phyloP scores from a whole-genome alignment of 2,888 invertebrate species.

The Megaustenia siamemsis region DNA sequence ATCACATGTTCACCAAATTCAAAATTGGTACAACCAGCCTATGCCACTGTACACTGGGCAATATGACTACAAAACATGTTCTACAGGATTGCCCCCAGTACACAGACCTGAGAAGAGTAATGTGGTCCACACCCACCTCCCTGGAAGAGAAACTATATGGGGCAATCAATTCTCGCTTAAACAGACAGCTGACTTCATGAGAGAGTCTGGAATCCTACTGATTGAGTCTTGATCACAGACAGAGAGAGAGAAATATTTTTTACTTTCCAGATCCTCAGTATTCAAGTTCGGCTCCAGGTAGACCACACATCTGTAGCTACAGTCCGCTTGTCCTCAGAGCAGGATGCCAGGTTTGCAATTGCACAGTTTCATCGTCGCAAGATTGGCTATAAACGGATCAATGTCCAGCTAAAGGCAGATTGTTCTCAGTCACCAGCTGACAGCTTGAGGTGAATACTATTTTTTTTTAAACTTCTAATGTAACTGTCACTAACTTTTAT shows the following conservation, averaged over 20 bases:
- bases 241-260: not conserved
- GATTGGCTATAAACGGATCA: conserved; percentile 89
- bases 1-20: no score
- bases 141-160: no score
- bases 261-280: conserved; percentile 81
- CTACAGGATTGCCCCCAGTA: no score
- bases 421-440: conserved; percentile 67
- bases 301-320: conserved; percentile 87
- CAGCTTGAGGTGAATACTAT: conserved; percentile 65
- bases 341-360: conserved; percentile 86
- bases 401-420: conserved; percentile 82
- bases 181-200: no score
- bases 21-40: no score
- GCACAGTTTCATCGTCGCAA: conserved; percentile 91
- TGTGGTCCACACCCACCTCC: no score
- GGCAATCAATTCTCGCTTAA: no score
- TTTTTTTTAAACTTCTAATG: not conserved
- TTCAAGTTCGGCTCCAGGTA: conserved; percentile 84
- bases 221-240: no score
- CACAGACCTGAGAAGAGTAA: no score
- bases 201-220: no score
- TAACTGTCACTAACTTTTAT: not conserved
- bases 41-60: no score
- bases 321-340: conserved; percentile 86
- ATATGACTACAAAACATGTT: no score